Conservation (phyloP, 92 coral and sea anemone species). For the Zoanthus sansibaricus region DNA sequence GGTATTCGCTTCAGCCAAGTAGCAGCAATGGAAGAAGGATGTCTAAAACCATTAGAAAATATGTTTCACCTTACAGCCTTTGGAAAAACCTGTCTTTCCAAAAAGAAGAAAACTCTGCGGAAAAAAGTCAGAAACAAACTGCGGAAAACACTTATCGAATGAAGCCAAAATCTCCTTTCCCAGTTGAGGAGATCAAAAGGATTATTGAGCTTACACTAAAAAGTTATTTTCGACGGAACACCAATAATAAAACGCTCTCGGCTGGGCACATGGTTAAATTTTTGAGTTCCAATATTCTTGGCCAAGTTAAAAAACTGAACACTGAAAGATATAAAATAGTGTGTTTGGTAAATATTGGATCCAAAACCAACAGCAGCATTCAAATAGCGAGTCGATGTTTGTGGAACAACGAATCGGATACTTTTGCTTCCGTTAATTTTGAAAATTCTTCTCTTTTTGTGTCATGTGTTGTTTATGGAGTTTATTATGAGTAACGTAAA, state of each 20-base stretch:
- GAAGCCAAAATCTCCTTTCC: slow-evolving; percentile 78
- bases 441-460: slow-evolving; percentile 78
- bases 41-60: slow-evolving; percentile 37
- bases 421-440: slow-evolving; percentile 77
- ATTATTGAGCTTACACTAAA: slow-evolving; percentile 68
- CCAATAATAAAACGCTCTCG: slow-evolving; percentile 51
- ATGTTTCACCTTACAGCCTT: slow-evolving; percentile 63
- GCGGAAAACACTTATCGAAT: slow-evolving; percentile 90
- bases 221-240: slow-evolving; percentile 52
- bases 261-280: slow-evolving; percentile 75
- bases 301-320: slow-evolving; percentile 74
- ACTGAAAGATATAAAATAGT: slow-evolving; percentile 84
- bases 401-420: slow-evolving; percentile 87
- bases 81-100: slow-evolving; percentile 54
- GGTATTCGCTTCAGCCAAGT: slow-evolving; percentile 2
- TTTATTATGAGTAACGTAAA: slow-evolving; percentile 73
- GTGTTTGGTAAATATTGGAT: slow-evolving; percentile 79
- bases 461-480: slow-evolving; percentile 84
- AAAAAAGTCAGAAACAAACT: background rate
- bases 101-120: slow-evolving; percentile 16
- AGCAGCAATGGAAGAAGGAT: slow-evolving; percentile 19
- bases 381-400: slow-evolving; percentile 89
- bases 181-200: slow-evolving; percentile 70
- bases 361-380: slow-evolving; percentile 69
- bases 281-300: slow-evolving; percentile 78